Evolutionary conservation across 2,113 vertebrate species (phyloP).

Genomic region (Sylvia atricapilla): DNA sequence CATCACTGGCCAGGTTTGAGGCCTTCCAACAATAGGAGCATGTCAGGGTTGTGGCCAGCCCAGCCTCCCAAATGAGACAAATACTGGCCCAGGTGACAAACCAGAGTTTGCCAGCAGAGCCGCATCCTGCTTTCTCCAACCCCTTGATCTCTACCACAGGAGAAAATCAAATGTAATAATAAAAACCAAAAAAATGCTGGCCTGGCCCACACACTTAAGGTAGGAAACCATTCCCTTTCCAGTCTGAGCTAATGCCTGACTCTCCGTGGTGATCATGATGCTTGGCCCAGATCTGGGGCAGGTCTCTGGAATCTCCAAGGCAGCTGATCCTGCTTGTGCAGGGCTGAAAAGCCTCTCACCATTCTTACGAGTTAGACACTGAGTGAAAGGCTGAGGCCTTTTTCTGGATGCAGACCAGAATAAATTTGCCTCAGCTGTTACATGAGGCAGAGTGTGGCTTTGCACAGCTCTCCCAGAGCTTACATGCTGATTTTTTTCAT

Average conservation of each 20-base stretch:
- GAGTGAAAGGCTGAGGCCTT: not conserved
- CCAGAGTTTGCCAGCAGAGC: not conserved
- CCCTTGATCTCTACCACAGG: fast-evolving
- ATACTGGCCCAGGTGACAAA: not conserved
- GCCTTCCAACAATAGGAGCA: not conserved
- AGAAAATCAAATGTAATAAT: not conserved
- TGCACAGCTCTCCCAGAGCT: not conserved
- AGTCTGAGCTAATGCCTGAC: not conserved
- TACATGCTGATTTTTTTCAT: not conserved
- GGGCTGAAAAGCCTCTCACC: fast-evolving
- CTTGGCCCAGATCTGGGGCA: not conserved
- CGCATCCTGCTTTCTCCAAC: not conserved
- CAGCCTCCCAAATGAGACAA: not conserved
- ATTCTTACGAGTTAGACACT: fast-evolving
- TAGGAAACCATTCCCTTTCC: not conserved
- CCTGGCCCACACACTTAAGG: not conserved
- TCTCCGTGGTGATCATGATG: fast-evolving
- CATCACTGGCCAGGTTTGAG: not conserved
- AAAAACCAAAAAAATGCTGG: fast-evolving
- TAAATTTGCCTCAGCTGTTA: slow-evolving; percentile 28
- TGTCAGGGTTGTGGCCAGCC: not conserved
- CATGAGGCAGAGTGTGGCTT: not conserved
- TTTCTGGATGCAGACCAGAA: slow-evolving; percentile 21
- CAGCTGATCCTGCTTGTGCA: not conserved
- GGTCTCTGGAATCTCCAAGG: not conserved